Evolutionary conservation across 2,888 invertebrate species (phyloP).

Genomic region (Corbicula japonica): DNA sequence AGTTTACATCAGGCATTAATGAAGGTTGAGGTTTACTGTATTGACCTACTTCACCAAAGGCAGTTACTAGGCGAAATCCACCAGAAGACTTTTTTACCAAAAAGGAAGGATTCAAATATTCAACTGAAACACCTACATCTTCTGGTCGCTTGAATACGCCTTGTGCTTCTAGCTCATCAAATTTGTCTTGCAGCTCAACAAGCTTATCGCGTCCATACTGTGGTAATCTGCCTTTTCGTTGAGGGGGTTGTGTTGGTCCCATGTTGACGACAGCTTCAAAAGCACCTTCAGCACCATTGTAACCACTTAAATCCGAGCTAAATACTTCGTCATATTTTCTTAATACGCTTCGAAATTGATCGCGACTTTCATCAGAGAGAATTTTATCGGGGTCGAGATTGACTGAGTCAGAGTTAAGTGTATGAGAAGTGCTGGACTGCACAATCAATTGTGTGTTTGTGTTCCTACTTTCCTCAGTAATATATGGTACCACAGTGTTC

Average conservation of each 20-base stretch:
- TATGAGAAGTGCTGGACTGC: too few species aligned
- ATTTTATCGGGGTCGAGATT: constrained; percentile 56
- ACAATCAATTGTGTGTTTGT: too few species aligned
- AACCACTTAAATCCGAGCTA: constrained; percentile 44
- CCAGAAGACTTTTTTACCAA: constrained; percentile 46
- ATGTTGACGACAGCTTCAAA: constrained; percentile 67
- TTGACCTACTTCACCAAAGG: constrained; percentile 49
- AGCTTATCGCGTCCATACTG: constrained; percentile 58
- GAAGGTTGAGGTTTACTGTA: constrained; percentile 57
- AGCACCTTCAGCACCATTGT: constrained; percentile 62
- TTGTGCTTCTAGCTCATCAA: constrained; percentile 59
- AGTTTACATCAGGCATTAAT: constrained; percentile 37
- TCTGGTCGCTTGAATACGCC: constrained; percentile 65
- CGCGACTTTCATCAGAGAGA: constrained; percentile 11
- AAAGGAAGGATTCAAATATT: constrained; percentile 42
- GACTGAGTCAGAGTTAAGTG: constrained; percentile 19
- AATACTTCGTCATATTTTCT: constrained; percentile 54
- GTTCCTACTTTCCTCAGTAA: too few species aligned
- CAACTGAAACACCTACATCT: constrained; percentile 46
- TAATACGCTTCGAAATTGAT: constrained; percentile 32
- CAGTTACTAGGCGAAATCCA: constrained; percentile 55
- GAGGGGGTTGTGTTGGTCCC: constrained; percentile 66
- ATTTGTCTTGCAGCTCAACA: constrained; percentile 52
- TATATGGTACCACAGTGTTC: too few species aligned
- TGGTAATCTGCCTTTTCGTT: constrained; percentile 62